Percentiles rank a stretch among this genome's conserved stretches.
phyloP scores from a whole-genome alignment of 2,113 vertebrate species.

The Megaptera novaeangliae region DNA sequence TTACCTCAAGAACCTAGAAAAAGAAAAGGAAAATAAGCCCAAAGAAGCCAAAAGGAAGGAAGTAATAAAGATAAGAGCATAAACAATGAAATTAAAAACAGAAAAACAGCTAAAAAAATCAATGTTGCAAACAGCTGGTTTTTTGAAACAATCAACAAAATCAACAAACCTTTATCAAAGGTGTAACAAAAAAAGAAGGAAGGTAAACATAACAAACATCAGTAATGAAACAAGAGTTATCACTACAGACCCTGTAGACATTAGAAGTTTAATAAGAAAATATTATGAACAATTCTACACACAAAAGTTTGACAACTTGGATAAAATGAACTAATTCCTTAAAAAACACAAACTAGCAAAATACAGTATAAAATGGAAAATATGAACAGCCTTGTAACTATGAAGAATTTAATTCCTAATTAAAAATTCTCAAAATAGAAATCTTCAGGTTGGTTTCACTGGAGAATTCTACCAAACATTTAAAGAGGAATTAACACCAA shows the following conservation, averaged over 20 bases:
- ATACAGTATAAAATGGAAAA: background rate
- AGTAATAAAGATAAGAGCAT: background rate
- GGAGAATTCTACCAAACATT: background rate
- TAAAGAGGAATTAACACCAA: background rate
- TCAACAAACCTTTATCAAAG: background rate
- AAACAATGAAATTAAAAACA: background rate
- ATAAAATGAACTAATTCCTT: background rate
- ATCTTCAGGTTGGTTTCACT: background rate
- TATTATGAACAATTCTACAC: background rate
- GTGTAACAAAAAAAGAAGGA: background rate
- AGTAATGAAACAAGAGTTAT: background rate
- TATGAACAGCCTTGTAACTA: background rate
- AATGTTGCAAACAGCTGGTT: background rate
- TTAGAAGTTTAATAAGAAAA: background rate
- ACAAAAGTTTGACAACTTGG: background rate
- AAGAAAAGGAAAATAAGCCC: background rate
- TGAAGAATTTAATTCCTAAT: background rate
- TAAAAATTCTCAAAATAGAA: background rate
- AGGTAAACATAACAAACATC: background rate
- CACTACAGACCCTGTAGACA: background rate
- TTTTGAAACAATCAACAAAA: background rate
- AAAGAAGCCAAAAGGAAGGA: background rate
- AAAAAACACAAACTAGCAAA: background rate
- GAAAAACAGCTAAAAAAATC: background rate
- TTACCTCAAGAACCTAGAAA: background rate